A percentile compares a stretch with the other conserved stretches of the same genome.
These are phyloP conservation scores for Chiloscyllium plagiosum DNA, from an alignment of 2,113 vertebrate genomes.

Conservation along the genomic window DNA sequence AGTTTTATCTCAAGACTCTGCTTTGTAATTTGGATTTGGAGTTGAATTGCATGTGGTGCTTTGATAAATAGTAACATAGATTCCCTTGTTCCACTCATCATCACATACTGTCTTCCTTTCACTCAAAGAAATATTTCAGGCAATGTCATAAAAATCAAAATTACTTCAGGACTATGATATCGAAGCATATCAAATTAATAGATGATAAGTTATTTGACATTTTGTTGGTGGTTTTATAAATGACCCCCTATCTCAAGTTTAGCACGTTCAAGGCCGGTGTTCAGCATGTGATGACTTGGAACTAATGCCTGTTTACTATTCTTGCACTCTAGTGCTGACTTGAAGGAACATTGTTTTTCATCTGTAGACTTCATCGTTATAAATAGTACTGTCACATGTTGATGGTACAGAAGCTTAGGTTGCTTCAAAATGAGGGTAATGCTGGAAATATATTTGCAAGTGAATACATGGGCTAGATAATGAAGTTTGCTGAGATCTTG, in stretches of 20 bases:
- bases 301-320: background rate
- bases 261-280: background rate
- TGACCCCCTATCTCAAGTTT: background rate
- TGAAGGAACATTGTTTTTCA: background rate
- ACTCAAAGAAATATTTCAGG: background rate
- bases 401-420: background rate
- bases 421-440: background rate
- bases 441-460: background rate
- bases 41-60: background rate
- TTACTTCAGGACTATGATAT: background rate
- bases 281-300: background rate
- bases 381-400: background rate
- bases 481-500: background rate
- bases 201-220: background rate
- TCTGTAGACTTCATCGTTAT: background rate
- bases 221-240: background rate
- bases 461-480: background rate
- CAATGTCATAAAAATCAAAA: background rate
- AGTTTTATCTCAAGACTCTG: background rate
- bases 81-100: background rate
- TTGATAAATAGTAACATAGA: background rate
- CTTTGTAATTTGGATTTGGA: background rate
- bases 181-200: background rate
- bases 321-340: background rate
- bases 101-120: background rate